Evolutionary conservation across 37 sponge, comb jelly and placozoan genomes (phyloP).

Genomic region (Halichondria panicea): DNA sequence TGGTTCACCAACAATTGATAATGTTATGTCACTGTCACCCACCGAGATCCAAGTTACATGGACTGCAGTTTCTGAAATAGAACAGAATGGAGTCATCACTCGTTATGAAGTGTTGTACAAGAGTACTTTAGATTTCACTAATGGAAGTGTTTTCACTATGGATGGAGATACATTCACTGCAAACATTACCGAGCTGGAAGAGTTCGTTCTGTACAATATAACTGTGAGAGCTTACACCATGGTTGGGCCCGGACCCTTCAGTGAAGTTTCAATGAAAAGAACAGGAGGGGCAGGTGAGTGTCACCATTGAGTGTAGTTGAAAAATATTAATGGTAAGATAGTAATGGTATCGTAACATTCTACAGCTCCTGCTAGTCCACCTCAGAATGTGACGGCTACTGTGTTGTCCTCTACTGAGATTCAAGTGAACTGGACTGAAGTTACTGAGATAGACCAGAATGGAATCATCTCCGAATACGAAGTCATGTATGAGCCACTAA

Average conservation of each 20-base stretch:
- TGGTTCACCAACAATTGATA: background rate
- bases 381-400: background rate
- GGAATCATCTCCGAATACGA: slow-evolving; percentile 31
- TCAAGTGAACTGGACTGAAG: background rate
- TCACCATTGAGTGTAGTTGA: background rate
- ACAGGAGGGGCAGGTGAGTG: slow-evolving; percentile 20
- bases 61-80: background rate
- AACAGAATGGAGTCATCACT: slow-evolving; percentile 39
- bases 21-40: background rate
- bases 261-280: background rate
- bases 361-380: slow-evolving; percentile 16
- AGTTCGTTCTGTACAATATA: slow-evolving; percentile 20
- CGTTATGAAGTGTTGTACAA: slow-evolving; percentile 14
- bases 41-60: slow-evolving; percentile 23
- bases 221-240: slow-evolving; percentile 29
- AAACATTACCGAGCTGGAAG: background rate
- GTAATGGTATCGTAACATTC: background rate
- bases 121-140: slow-evolving; percentile 12
- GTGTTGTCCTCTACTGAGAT: background rate
- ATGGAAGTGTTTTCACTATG: background rate
- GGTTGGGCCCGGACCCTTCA: slow-evolving; percentile 33
- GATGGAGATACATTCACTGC: background rate
- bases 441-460: background rate
- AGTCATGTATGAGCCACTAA: slow-evolving; percentile 15
- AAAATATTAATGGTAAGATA: background rate